A percentile compares a stretch with the other conserved stretches of the same genome.
Evolutionary conservation across 2,113 vertebrate species (phyloP).

Genomic region (Cryptotis parvus): DNA sequence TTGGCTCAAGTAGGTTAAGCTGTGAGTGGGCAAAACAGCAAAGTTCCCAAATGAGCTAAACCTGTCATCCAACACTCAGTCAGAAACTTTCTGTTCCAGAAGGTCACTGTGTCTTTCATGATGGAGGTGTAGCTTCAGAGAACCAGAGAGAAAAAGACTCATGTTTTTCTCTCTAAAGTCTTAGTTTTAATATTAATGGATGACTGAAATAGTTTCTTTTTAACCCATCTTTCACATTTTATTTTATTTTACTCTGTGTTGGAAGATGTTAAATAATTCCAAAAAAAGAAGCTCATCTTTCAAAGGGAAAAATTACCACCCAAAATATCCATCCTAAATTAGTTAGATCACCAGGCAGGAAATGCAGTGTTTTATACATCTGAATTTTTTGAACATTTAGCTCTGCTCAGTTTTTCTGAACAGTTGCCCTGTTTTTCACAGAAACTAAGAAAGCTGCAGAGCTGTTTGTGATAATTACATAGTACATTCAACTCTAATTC

Average conservation of each 20-base stretch:
- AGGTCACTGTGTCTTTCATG: no score
- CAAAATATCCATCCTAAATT: conserved; percentile 66
- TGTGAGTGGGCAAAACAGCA: no score
- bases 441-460: conserved; percentile 71
- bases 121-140: no score
- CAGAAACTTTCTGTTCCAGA: no score
- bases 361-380: conserved; percentile 39
- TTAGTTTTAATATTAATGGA: conserved; percentile 50
- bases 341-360: conserved; percentile 70
- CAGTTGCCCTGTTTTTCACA: conserved; percentile 66
- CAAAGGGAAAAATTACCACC: conserved; percentile 63
- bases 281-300: conserved; percentile 67
- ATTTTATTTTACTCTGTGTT: conserved; percentile 62
- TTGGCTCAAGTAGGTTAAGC: no score
- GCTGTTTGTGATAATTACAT: conserved; percentile 80
- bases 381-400: conserved; percentile 39
- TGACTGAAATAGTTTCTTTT: conserved; percentile 63
- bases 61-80: no score
- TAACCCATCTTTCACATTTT: conserved; percentile 57
- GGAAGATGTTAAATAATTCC: conserved; percentile 74
- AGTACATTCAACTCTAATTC: conserved; percentile 61
- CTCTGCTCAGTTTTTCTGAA: conserved; percentile 68
- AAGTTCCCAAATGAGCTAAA: no score
- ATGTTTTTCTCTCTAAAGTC: conserved; percentile 34
- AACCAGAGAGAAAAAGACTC: no score